Conservation (phyloP, 2,113 vertebrate genomes). For the Sorex fumeus region DNA sequence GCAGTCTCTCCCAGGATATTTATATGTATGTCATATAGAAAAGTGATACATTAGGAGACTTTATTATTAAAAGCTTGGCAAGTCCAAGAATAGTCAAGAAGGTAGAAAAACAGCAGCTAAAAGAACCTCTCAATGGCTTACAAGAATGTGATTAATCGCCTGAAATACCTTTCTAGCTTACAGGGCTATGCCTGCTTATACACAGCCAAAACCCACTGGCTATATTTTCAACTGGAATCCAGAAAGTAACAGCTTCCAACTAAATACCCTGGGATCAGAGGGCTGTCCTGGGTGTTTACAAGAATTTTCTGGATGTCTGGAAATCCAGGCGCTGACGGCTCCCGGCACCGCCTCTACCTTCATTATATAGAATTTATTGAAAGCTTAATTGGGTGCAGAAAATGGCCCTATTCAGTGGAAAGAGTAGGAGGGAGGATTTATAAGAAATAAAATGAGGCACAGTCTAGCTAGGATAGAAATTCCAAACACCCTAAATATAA, state of each 20-base stretch:
- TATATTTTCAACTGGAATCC: constrained; percentile 38
- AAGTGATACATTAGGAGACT: constrained; percentile 8
- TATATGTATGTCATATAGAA: constrained; percentile 24
- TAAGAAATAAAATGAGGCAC: constrained; percentile 53
- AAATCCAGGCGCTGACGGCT: constrained; percentile 47
- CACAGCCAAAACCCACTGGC: constrained; percentile 38
- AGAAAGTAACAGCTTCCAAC: constrained; percentile 40
- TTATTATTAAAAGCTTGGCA: constrained; percentile 32
- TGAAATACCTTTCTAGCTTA: constrained; percentile 48
- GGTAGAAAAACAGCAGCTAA: constrained; percentile 10
- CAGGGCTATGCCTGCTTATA: constrained; percentile 14
- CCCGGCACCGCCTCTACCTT: constrained; percentile 38
- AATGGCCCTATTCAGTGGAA: constrained; percentile 59
- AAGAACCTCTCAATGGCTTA: not conserved
- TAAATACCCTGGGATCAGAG: constrained; percentile 46
- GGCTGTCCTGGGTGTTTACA: constrained; percentile 64
- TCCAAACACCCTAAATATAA: not conserved
- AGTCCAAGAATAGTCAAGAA: constrained; percentile 50
- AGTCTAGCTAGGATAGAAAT: constrained; percentile 15
- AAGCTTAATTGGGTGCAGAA: constrained; percentile 63
- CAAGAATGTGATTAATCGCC: not conserved
- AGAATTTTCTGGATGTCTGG: constrained; percentile 77
- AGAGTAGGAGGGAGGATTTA: constrained; percentile 56
- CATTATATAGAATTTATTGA: constrained; percentile 60
- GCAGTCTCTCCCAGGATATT: not conserved